These are phyloP conservation scores for Riptortus pedestris DNA, from an alignment of 1,140 invertebrate species.

Conservation along the genomic window DNA sequence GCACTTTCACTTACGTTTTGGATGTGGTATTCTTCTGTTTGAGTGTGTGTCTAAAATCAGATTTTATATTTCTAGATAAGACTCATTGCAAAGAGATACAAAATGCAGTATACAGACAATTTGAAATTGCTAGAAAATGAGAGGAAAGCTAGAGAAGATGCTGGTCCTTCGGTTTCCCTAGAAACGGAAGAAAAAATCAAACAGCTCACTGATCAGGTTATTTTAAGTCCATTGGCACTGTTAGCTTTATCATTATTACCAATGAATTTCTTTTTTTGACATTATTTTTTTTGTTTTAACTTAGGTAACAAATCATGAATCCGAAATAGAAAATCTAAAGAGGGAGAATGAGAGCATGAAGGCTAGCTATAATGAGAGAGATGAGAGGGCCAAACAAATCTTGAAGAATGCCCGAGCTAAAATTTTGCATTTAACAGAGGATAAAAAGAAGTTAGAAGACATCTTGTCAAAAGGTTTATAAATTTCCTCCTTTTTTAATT, in stretches of 20 bases:
- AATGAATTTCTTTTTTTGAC: not conserved
- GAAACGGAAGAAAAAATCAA: conserved; percentile 44
- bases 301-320: conserved; percentile 39
- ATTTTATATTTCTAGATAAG: conserved; percentile 62
- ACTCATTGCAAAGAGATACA: conserved; percentile 87
- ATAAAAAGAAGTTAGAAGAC: conserved; percentile 42
- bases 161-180: conserved; percentile 37
- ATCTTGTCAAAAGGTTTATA: conserved; percentile 6
- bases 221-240: too few species aligned
- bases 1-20: too few species aligned
- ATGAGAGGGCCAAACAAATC: conserved; percentile 60
- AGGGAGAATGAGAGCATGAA: conserved; percentile 60
- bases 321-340: conserved; percentile 53
- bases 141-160: conserved; percentile 37
- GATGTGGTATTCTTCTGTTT: too few species aligned
- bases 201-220: conserved; percentile 48
- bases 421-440: conserved; percentile 55
- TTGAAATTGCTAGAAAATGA: conserved; percentile 52
- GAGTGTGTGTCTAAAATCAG: too few species aligned
- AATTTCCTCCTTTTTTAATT: not conserved
- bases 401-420: conserved; percentile 60
- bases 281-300: not conserved
- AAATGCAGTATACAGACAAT: conserved; percentile 69
- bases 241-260: too few species aligned
- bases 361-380: conserved; percentile 49